Base-by-base conservation (phyloP, 2,797 vertebrate species). In the Ctenopoma kingsleyae region DNA sequence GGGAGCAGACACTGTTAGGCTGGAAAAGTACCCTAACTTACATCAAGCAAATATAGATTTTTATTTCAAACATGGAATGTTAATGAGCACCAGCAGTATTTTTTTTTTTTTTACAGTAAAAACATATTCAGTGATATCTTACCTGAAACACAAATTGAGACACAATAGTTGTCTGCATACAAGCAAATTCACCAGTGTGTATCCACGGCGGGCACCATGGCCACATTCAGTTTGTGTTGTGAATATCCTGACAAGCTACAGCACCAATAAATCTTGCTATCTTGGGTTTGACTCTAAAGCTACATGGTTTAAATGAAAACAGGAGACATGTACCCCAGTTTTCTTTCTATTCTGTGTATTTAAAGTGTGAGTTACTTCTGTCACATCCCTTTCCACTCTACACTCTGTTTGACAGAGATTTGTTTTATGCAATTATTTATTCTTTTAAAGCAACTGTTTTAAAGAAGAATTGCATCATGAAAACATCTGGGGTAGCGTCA, bases 391-490 rank as follows among this genome's bases (percentile, higher is more conserved):
- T 71, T 73, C 43, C 43, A 36, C 30, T 51, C 73, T 47, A 58
- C 49, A 64, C 90, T 93, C 91, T 93, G 89, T 91, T 87, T 92
- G 87, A 92, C 92, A 91, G 87, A 92, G 85, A 87, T 79, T 75
- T 30, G 63, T 73, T 48, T 23, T 52, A 83, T n/a, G 47, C 47
- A 76, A 65, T 78, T 2, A 27, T 38, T 64, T 8, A 58, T 56
- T 54, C 55, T 81, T 85, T 81, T 61, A 80, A 90, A 89, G 83
- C 54, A 63, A 44, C 68, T 54, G 72, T 79, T 89, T 80, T 76
- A 85, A 84, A 86, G 11, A 55, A 36, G n/a, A 70, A 83, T 44
- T 9, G 38, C 52, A 76, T 65, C 66, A 60, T 30, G 7, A 54
- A 76, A 85, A 84, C 60, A 86, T 61, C 32, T 16, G 30, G 30